Conservation (phyloP, 2,113 vertebrate genomes). For the Ageneiosus marmoratus region DNA sequence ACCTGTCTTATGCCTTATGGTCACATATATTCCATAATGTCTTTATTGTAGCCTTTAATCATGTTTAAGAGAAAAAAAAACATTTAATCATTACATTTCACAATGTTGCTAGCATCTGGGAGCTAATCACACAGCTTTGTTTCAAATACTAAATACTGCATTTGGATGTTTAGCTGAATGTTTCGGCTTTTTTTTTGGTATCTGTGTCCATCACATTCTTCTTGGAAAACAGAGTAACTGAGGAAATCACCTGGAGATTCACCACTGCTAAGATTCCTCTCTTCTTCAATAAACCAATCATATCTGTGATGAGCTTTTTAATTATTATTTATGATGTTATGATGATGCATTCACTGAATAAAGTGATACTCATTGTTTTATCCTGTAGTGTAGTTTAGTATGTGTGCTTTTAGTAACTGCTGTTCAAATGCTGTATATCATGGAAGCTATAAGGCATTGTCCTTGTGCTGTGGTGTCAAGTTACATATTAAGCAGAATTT, state of each 20-base stretch:
- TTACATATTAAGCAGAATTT: neutral
- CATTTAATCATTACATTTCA: neutral
- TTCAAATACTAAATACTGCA: slow-evolving; percentile 28
- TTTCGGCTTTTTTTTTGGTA: slow-evolving; percentile 33
- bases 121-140: slow-evolving; percentile 34
- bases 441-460: neutral
- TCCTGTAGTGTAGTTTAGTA: neutral
- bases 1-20: slow-evolving; percentile 72
- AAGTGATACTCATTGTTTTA: neutral
- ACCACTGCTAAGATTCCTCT: slow-evolving; percentile 24
- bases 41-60: slow-evolving; percentile 31
- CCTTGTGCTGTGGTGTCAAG: neutral
- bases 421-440: neutral
- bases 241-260: slow-evolving; percentile 7
- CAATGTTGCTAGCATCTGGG: slow-evolving; percentile 31
- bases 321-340: neutral
- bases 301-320: slow-evolving; percentile 14
- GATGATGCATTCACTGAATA: neutral
- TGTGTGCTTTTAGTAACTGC: neutral
- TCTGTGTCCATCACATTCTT: slow-evolving; percentile 37
- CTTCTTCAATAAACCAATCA: slow-evolving; percentile 46
- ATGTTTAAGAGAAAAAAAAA: slow-evolving; percentile 1
- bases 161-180: slow-evolving; percentile 28
- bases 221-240: slow-evolving; percentile 21
- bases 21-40: slow-evolving; percentile 47